Percentiles rank a stretch among this genome's conserved stretches.
Evolutionary conservation across 2,113 vertebrate species (phyloP).

Genomic region (Clinocottus analis): DNA sequence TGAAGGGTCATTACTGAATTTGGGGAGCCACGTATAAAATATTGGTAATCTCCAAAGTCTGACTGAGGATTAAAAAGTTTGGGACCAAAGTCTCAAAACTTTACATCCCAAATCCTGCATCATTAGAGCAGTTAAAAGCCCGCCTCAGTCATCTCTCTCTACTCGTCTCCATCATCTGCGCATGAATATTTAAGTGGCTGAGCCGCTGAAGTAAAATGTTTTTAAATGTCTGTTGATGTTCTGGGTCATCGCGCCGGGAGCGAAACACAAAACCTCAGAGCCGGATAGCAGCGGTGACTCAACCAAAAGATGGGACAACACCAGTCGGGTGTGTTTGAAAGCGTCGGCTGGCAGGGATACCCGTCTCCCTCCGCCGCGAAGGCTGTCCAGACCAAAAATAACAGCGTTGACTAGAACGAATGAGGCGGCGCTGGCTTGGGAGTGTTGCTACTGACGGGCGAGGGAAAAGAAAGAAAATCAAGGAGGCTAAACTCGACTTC

Average conservation of each 20-base stretch:
- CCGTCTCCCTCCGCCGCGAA: background rate
- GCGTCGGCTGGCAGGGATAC: background rate
- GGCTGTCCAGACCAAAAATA: background rate
- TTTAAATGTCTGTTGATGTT: slow-evolving; percentile 37
- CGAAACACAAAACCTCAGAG: slow-evolving; percentile 12
- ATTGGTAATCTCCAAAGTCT: slow-evolving; percentile 13
- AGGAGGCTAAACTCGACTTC: background rate
- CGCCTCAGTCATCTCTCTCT: background rate
- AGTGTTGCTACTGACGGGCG: background rate
- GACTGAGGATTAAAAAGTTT: slow-evolving; percentile 34
- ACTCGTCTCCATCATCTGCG: slow-evolving; percentile 1
- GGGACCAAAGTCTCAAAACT: slow-evolving; percentile 19
- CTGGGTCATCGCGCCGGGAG: slow-evolving; percentile 17
- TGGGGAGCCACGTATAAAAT: background rate
- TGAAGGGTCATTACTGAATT: slow-evolving; percentile 3
- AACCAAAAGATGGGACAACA: slow-evolving; percentile 19
- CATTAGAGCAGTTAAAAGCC: slow-evolving; percentile 37
- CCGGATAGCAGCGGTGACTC: slow-evolving; percentile 9
- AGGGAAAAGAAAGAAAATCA: background rate
- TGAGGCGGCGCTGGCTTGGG: background rate
- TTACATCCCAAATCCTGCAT: slow-evolving; percentile 26
- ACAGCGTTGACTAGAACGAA: background rate
- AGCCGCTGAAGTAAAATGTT: slow-evolving; percentile 44
- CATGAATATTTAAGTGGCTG: slow-evolving; percentile 39
- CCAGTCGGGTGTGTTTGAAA: slow-evolving; percentile 1